These are phyloP conservation scores for Speoplatyrhinus poulsoni DNA, from an alignment of 2,113 vertebrate species.

Conservation along the genomic window DNA sequence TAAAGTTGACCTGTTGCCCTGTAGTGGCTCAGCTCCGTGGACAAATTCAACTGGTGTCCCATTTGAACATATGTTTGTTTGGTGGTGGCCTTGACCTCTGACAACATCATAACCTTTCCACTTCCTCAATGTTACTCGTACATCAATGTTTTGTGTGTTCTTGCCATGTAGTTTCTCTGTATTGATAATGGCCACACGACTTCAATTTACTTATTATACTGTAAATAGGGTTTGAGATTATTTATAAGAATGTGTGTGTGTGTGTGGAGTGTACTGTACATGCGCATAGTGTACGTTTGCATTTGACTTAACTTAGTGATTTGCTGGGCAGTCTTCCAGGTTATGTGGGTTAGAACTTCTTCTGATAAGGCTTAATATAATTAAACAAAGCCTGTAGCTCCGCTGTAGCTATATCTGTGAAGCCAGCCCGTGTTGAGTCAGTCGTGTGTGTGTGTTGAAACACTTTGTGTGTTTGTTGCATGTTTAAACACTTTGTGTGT, in stretches of 20 bases:
- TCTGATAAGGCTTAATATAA: slow-evolving; percentile 31
- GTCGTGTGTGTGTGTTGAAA: background rate
- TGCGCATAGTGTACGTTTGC: background rate
- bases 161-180: background rate
- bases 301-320: background rate
- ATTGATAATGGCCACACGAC: background rate
- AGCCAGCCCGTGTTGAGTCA: no score
- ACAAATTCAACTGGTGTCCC: background rate
- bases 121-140: background rate
- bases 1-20: no score
- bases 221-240: background rate
- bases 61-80: background rate
- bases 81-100: background rate
- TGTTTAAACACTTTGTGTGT: no score
- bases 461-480: no score
- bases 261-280: background rate
- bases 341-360: background rate
- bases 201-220: no score
- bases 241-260: background rate
- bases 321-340: background rate
- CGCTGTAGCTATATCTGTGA: no score
- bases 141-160: background rate
- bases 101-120: background rate
- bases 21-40: background rate
- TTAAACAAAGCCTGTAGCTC: background rate